A percentile compares a stretch with the other conserved stretches of the same genome.
Conservation (phyloP, 2,797 vertebrate species). For the Helostoma temminkii region DNA sequence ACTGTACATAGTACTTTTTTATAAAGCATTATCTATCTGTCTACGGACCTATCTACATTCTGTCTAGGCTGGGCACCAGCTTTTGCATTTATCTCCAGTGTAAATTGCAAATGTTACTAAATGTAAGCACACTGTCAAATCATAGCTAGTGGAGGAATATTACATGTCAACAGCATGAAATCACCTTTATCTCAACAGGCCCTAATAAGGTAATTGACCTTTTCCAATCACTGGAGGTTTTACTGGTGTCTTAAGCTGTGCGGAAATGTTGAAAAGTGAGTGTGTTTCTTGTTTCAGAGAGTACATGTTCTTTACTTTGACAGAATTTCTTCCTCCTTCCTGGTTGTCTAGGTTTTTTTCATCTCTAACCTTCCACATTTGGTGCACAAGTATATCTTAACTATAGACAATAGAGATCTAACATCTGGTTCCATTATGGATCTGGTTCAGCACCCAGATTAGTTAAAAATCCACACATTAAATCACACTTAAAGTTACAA, state of each 20-base stretch:
- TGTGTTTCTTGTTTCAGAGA: conserved; percentile 47
- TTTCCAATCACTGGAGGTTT: conserved; percentile 72
- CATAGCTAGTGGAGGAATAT: conserved; percentile 48
- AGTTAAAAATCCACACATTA: too few relatives aligned
- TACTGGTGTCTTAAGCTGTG: conserved; percentile 61
- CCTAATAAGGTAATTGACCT: conserved; percentile 87
- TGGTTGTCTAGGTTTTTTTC: conserved; percentile 58
- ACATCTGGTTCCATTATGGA: background rate
- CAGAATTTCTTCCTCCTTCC: conserved; percentile 50
- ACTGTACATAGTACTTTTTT: background rate
- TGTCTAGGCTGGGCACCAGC: conserved; percentile 20
- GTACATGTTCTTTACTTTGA: conserved; percentile 50
- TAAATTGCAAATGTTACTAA: conserved; percentile 69
- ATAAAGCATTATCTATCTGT: background rate
- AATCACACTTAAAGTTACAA: background rate
- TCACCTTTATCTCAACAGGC: conserved; percentile 78
- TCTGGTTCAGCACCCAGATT: background rate
- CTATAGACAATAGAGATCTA: background rate
- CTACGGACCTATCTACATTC: background rate
- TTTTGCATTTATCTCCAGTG: conserved; percentile 43
- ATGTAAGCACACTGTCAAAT: conserved; percentile 64
- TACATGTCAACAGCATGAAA: conserved; percentile 73
- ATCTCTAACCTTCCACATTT: conserved; percentile 61
- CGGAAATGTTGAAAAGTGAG: conserved; percentile 54
- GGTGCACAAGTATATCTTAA: conserved; percentile 18